phyloP scores from a whole-genome alignment of 2,888 invertebrate genomes.

The Ichneumoninae sp. region DNA sequence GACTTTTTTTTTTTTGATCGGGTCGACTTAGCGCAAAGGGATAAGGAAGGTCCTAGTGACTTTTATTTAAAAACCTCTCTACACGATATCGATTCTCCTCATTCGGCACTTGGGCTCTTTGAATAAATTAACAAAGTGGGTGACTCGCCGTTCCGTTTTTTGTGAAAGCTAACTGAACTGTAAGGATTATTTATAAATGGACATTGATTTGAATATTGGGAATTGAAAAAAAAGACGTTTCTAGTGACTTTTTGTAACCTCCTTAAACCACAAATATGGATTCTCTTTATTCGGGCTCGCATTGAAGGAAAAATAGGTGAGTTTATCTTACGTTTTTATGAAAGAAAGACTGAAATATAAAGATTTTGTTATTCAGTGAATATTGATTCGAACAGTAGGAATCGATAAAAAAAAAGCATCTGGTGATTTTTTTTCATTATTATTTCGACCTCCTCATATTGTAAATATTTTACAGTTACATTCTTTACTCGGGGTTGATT shows the following conservation, averaged over 20 bases:
- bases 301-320: conserved; percentile 23
- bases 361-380: not conserved
- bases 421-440: not conserved
- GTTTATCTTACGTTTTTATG: conserved; percentile 23
- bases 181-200: conserved; percentile 6
- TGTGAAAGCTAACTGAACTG: not conserved
- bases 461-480: too few relatives aligned
- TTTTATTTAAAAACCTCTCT: not conserved
- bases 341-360: conserved; percentile 5
- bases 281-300: conserved; percentile 24
- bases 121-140: not conserved
- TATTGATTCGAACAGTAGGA: not conserved
- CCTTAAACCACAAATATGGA: conserved; percentile 20
- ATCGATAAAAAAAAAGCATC: not conserved
- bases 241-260: conserved; percentile 14
- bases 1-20: not conserved
- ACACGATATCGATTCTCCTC: not conserved
- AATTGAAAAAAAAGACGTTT: conserved; percentile 10
- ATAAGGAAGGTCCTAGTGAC: not conserved
- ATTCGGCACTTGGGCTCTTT: not conserved
- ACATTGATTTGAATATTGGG: conserved; percentile 12
- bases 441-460: too few relatives aligned
- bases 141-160: conserved; percentile 2
- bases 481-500: too few relatives aligned
- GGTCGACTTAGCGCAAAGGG: not conserved